A percentile compares a stretch with the other conserved stretches of the same genome.
Conservation (phyloP, 23 tunicate genomes). For the Corella eumyota region DNA sequence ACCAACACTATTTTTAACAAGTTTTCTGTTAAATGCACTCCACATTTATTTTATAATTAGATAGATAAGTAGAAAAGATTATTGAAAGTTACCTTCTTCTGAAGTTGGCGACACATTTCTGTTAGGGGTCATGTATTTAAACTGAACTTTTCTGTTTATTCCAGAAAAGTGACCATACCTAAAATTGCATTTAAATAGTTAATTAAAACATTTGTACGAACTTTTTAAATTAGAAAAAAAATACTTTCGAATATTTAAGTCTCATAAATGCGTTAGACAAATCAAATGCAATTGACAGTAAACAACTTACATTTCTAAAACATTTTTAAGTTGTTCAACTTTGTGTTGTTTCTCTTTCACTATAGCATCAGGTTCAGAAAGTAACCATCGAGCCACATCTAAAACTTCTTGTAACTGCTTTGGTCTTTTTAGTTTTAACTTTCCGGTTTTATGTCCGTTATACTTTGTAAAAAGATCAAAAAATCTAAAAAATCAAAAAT, state of each 20-base stretch:
- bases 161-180: conserved; percentile 99
- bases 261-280: no score
- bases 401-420: conserved; percentile 90
- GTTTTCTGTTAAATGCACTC: no score
- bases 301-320: conserved; percentile 84
- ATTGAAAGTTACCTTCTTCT: conserved; percentile 46
- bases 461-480: conserved; percentile 85
- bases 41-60: no score
- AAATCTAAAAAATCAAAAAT: conserved; percentile 36
- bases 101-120: conserved; percentile 37
- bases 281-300: no score
- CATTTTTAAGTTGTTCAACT: conserved; percentile 84
- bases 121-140: conserved; percentile 34
- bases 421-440: conserved; percentile 88
- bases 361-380: conserved; percentile 64
- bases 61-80: no score
- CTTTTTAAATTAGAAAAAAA: background rate
- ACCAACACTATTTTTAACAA: no score
- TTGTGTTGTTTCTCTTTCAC: conserved; percentile 78
- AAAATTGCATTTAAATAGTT: no score
- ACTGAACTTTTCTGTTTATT: conserved; percentile 92
- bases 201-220: no score
- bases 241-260: no score
- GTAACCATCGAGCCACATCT: conserved; percentile 85
- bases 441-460: conserved; percentile 78